These are phyloP conservation scores for Campylomormyrus tamandua DNA, from an alignment of 2,113 vertebrate species.

Conservation along the genomic window DNA sequence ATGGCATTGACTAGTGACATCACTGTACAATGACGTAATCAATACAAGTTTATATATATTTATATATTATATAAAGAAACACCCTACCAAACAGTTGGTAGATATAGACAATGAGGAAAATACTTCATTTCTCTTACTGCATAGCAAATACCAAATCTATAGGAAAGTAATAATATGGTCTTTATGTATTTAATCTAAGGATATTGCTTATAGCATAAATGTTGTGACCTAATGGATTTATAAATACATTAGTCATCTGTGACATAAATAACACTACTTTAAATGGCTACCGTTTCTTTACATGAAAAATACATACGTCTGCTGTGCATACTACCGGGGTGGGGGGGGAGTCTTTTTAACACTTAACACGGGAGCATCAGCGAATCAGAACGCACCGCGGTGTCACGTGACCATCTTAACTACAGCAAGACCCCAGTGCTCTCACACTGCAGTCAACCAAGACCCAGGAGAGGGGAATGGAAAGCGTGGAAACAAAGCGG, in stretches of 20 bases:
- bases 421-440: background rate
- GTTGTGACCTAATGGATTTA: slow-evolving; percentile 13
- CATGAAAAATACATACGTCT: slow-evolving; percentile 9
- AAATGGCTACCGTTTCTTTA: slow-evolving; percentile 12
- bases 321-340: background rate
- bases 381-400: background rate
- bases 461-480: background rate
- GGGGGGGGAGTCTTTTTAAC: background rate
- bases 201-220: slow-evolving; percentile 53
- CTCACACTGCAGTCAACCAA: background rate
- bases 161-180: slow-evolving; percentile 23
- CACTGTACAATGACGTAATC: slow-evolving; percentile 37
- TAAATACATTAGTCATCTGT: slow-evolving; percentile 8
- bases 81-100: slow-evolving; percentile 25
- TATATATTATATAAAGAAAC: background rate
- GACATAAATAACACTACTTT: slow-evolving; percentile 4
- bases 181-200: slow-evolving; percentile 34
- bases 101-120: slow-evolving; percentile 38
- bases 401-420: background rate
- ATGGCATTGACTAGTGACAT: slow-evolving; percentile 25
- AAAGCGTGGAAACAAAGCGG: background rate
- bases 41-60: slow-evolving; percentile 16
- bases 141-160: slow-evolving; percentile 51
- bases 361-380: background rate
- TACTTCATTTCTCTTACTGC: slow-evolving; percentile 52